phyloP scores from a whole-genome alignment of 2,113 vertebrate genomes.

The Solea senegalensis region DNA sequence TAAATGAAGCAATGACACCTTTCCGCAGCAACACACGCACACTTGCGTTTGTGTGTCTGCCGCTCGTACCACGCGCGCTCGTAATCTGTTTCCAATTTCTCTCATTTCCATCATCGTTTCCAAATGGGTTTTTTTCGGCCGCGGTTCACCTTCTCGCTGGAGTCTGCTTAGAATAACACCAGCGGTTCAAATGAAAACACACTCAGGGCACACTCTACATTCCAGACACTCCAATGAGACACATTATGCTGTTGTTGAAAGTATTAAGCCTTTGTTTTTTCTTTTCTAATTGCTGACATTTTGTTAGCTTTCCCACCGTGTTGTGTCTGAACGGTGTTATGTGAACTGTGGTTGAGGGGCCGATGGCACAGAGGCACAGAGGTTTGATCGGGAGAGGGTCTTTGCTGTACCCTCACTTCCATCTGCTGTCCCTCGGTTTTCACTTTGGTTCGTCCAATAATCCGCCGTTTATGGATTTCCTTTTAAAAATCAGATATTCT shows the following conservation, averaged over 20 bases:
- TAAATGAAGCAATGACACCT: slow-evolving; percentile 37
- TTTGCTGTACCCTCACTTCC: slow-evolving; percentile 17
- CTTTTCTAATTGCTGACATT: slow-evolving; percentile 53
- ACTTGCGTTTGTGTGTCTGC: slow-evolving; percentile 33
- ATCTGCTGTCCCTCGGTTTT: slow-evolving; percentile 23
- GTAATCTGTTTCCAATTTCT: slow-evolving; percentile 70
- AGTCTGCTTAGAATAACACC: slow-evolving; percentile 60
- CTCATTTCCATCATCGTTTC: slow-evolving; percentile 50
- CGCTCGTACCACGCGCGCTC: slow-evolving; percentile 23
- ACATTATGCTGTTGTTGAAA: slow-evolving; percentile 58
- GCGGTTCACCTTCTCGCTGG: slow-evolving; percentile 43
- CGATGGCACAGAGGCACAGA: slow-evolving; percentile 35
- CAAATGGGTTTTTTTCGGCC: slow-evolving; percentile 41
- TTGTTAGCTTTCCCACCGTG: slow-evolving; percentile 51
- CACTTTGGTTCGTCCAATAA: slow-evolving; percentile 19
- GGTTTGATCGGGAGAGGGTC: slow-evolving; percentile 23
- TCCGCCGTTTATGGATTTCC: background rate
- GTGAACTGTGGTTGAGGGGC: slow-evolving; percentile 24
- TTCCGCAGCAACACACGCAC: slow-evolving; percentile 29
- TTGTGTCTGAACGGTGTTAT: slow-evolving; percentile 43
- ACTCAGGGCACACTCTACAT: slow-evolving; percentile 35
- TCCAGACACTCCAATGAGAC: slow-evolving; percentile 66
- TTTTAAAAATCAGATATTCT: too few species aligned
- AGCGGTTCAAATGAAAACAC: slow-evolving; percentile 62
- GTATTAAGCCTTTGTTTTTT: slow-evolving; percentile 30